These are phyloP conservation scores for Nephrotoma flavescens DNA, from an alignment of 2,888 invertebrate genomes.

Conservation along the genomic window DNA sequence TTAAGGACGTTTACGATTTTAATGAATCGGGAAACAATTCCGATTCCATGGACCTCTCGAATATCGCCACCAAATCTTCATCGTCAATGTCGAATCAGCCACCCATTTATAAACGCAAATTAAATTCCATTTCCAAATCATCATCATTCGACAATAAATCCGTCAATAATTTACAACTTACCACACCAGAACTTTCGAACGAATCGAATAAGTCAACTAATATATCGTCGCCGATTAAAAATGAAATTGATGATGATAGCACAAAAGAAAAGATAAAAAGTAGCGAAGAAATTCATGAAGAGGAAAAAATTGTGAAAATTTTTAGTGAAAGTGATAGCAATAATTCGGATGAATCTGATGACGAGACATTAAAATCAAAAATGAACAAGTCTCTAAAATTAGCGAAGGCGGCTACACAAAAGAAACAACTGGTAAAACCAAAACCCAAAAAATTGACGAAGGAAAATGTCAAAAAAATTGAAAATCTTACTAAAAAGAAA, in stretches of 20 bases:
- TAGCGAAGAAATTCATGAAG: neutral
- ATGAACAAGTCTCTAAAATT: neutral
- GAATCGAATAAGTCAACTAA: neutral
- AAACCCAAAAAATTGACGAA: neutral
- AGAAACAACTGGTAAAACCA: neutral
- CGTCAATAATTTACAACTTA: neutral
- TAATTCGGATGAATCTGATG: neutral
- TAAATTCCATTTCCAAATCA: neutral
- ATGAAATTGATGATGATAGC: neutral
- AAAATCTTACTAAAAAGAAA: constrained; percentile 1
- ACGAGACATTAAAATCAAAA: neutral
- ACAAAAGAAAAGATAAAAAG: neutral
- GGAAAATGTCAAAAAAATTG: neutral
- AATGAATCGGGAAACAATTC: constrained; percentile 22
- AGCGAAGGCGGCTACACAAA: neutral
- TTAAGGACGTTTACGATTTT: constrained; percentile 27
- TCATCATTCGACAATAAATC: neutral
- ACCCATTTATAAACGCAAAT: neutral
- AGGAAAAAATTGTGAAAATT: neutral
- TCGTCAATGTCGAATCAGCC: neutral
- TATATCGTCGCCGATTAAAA: neutral
- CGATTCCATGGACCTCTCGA: neutral
- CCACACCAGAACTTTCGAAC: neutral
- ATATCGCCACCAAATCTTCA: neutral
- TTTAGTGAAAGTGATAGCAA: neutral